A percentile compares a stretch with the other conserved stretches of the same genome.
These are phyloP conservation scores for Thera britannica DNA, from an alignment of 2,888 invertebrate species.

Conservation along the genomic window DNA sequence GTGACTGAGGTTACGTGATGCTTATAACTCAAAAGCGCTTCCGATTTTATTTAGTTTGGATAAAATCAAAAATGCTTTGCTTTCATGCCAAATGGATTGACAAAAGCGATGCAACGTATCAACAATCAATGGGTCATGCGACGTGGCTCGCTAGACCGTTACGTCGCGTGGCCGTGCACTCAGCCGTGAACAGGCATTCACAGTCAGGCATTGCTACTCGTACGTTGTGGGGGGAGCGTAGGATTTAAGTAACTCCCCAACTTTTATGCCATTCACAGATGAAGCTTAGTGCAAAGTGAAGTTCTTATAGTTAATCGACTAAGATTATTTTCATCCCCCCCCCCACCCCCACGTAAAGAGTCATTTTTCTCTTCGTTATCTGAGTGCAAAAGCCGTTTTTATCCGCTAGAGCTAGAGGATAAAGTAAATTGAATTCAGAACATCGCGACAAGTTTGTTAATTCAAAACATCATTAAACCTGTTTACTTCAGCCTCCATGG, in stretches of 20 bases:
- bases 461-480: no score
- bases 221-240: not conserved
- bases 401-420: no score
- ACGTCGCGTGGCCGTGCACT: conserved; percentile 8
- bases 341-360: no score
- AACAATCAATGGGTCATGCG: conserved; percentile 19
- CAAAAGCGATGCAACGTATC: conserved; percentile 7
- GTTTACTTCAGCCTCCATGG: no score
- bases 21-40: no score
- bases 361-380: no score
- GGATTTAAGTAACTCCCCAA: not conserved
- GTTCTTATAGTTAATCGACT: not conserved
- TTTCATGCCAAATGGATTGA: not conserved
- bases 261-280: not conserved
- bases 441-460: no score
- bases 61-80: not conserved
- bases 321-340: no score
- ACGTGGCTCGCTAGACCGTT: conserved; percentile 5
- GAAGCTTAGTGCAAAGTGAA: not conserved
- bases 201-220: not conserved
- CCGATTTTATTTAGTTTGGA: no score
- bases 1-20: no score
- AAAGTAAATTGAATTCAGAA: no score
- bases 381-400: no score
- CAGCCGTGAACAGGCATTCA: conserved; percentile 5